Evolutionary conservation across 2,113 vertebrate species (phyloP).

Genomic region (Spilogale gracilis): DNA sequence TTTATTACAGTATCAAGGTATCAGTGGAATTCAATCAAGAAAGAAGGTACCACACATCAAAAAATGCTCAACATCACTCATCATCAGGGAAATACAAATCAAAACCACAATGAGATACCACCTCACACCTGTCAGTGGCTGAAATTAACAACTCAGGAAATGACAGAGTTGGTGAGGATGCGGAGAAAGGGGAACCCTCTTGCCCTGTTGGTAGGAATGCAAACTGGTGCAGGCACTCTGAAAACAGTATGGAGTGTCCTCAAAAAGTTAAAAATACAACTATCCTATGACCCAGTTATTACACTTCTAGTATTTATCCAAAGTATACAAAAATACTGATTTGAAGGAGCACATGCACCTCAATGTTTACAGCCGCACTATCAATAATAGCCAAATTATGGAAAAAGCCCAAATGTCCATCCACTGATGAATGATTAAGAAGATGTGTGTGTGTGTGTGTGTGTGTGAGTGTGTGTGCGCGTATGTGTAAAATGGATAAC

Average conservation of each 20-base stretch:
- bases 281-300: neutral
- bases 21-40: neutral
- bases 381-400: neutral
- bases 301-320: neutral
- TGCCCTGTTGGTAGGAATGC: neutral
- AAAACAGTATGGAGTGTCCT: neutral
- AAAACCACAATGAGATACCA: neutral
- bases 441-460: no score
- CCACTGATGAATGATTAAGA: no score
- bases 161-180: neutral
- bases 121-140: neutral
- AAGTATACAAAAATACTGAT: neutral
- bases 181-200: neutral
- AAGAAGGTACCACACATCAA: neutral
- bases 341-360: neutral
- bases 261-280: neutral
- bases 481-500: no score
- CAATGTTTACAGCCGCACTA: neutral
- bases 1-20: neutral
- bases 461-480: no score
- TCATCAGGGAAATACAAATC: neutral
- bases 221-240: neutral
- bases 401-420: no score
- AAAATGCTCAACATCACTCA: neutral
- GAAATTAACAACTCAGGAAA: neutral